phyloP scores from a whole-genome alignment of 2,113 vertebrate genomes.

The Corynorhinus townsendii region DNA sequence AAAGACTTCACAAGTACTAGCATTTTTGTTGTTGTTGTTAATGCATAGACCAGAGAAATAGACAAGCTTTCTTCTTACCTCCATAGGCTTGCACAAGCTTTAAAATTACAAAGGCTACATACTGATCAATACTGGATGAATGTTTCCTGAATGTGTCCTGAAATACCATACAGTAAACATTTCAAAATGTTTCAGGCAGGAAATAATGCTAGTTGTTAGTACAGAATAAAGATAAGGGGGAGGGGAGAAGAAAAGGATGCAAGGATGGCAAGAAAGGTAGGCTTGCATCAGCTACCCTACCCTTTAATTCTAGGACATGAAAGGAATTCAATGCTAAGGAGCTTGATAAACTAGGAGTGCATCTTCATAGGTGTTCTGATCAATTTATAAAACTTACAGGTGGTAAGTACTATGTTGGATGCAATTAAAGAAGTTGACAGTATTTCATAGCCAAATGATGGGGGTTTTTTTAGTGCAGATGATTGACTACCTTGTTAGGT shows the following conservation, averaged over 20 bases:
- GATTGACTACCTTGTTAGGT: neutral
- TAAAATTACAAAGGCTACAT: neutral
- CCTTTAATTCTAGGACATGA: neutral
- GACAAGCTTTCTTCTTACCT: neutral
- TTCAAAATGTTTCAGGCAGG: neutral
- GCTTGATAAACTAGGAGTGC: neutral
- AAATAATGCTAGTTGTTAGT: neutral
- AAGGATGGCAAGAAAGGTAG: neutral
- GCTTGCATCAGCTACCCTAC: neutral
- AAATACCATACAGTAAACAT: neutral
- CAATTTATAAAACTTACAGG: neutral
- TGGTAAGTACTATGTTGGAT: neutral
- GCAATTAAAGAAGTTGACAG: neutral
- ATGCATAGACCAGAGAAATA: neutral
- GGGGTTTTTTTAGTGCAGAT: neutral
- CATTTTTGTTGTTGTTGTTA: neutral
- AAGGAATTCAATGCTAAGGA: neutral
- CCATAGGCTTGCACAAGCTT: neutral
- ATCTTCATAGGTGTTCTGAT: neutral
- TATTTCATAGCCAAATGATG: neutral
- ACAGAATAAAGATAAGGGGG: neutral
- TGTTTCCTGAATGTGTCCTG: neutral
- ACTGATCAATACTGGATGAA: neutral
- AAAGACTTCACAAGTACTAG: neutral
- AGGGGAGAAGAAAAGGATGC: neutral